Evolutionary conservation across 2,888 invertebrate species (phyloP).

Genomic region (Nomada goodeniana): DNA sequence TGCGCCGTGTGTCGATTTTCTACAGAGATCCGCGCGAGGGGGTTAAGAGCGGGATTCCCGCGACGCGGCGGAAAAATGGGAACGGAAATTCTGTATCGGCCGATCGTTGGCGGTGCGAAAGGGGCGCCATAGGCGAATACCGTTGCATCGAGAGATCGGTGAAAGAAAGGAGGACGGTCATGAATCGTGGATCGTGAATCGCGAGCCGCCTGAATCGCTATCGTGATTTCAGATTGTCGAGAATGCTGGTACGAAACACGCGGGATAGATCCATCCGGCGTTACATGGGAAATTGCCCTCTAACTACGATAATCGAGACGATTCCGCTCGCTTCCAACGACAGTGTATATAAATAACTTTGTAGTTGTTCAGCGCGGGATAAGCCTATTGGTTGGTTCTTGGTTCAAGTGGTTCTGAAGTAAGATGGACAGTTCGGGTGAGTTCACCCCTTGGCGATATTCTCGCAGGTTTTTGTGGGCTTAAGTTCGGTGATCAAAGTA

Average conservation of each 20-base stretch:
- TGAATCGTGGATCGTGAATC: constrained; percentile 67
- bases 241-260: constrained; percentile 52
- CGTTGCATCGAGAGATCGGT: constrained; percentile 67
- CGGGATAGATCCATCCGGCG: constrained; percentile 36
- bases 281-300: constrained; percentile 30
- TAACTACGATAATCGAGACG: neutral
- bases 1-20: constrained; percentile 27
- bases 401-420: neutral
- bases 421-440: neutral
- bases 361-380: neutral
- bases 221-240: constrained; percentile 67
- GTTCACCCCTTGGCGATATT: neutral
- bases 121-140: constrained; percentile 58
- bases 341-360: constrained; percentile 1
- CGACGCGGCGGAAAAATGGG: constrained; percentile 33
- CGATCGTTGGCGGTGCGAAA: constrained; percentile 40
- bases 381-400: neutral
- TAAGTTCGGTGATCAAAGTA: too few species aligned
- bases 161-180: constrained; percentile 59
- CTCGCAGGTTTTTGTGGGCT: too few species aligned
- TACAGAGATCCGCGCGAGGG: constrained; percentile 7
- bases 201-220: constrained; percentile 55
- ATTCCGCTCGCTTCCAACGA: neutral
- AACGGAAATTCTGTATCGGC: constrained; percentile 56
- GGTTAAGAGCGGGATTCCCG: constrained; percentile 8